Percentiles rank a stretch among this genome's conserved stretches.
These are phyloP conservation scores for Euleptes europaea DNA, from an alignment of 2,113 vertebrate genomes.

Conservation along the genomic window DNA sequence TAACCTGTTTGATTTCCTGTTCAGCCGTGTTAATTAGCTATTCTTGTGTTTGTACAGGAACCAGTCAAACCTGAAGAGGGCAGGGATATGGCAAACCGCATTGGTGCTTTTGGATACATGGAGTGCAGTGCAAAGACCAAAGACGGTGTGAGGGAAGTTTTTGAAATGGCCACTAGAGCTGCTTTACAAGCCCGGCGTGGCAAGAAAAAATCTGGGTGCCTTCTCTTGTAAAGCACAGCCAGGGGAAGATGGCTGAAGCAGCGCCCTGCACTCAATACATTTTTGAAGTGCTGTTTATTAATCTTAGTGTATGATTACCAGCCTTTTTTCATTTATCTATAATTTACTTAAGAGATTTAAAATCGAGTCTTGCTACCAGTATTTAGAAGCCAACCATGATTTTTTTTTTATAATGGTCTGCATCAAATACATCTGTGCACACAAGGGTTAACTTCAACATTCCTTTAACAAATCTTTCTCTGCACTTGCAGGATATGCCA, in stretches of 20 bases:
- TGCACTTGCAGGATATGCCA: slow-evolving; percentile 77
- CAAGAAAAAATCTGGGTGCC: slow-evolving; percentile 85
- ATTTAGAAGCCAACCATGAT: slow-evolving; percentile 85
- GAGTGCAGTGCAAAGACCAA: slow-evolving; percentile 88
- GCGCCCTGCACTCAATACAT: slow-evolving; percentile 77
- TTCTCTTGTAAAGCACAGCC: slow-evolving; percentile 80
- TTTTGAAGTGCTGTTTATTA: slow-evolving; percentile 85
- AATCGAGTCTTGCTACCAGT: slow-evolving; percentile 85
- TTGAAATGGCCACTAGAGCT: slow-evolving; percentile 87
- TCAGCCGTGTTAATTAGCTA: not conserved
- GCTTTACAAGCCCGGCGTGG: slow-evolving; percentile 84
- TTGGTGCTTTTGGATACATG: slow-evolving; percentile 85
- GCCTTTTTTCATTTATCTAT: slow-evolving; percentile 84
- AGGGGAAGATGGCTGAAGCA: slow-evolving; percentile 75
- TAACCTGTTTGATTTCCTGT: rapidly evolving
- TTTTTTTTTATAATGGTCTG: slow-evolving; percentile 76
- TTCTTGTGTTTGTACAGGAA: slow-evolving; percentile 67
- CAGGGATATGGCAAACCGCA: slow-evolving; percentile 84
- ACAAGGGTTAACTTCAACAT: slow-evolving; percentile 75
- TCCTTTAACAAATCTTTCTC: slow-evolving; percentile 77
- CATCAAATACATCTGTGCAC: slow-evolving; percentile 77
- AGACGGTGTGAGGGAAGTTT: slow-evolving; percentile 86
- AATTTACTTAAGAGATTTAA: slow-evolving; percentile 85
- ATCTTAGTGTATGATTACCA: slow-evolving; percentile 85
- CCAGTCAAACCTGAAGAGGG: slow-evolving; percentile 85